Evolutionary conservation across 1,140 invertebrate species (phyloP).

Genomic region (Sitophilus oryzae): DNA sequence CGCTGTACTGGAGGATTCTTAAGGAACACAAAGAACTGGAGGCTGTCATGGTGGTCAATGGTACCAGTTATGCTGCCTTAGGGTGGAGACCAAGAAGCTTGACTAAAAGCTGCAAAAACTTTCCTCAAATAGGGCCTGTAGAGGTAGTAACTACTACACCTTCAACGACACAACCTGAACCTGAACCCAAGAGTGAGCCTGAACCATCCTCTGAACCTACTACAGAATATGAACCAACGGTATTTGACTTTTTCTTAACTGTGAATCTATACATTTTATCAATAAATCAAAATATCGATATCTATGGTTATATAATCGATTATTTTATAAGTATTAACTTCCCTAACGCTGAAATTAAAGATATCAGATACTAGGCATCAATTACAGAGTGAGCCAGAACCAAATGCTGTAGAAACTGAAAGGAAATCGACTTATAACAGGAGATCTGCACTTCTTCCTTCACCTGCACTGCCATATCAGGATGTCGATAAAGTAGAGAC

Average conservation of each 20-base stretch:
- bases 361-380: too few species aligned
- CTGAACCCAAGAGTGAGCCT: slow-evolving; percentile 34
- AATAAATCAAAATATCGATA: too few species aligned
- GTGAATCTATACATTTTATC: too few species aligned
- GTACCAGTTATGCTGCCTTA: slow-evolving; percentile 78
- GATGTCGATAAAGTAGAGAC: slow-evolving; percentile 50
- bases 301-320: too few species aligned
- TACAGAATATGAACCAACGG: slow-evolving; percentile 35
- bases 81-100: slow-evolving; percentile 73
- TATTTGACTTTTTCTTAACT: too few species aligned
- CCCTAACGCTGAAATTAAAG: too few species aligned
- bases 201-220: slow-evolving; percentile 30
- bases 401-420: slow-evolving; percentile 30
- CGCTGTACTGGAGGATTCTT: slow-evolving; percentile 76
- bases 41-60: slow-evolving; percentile 74
- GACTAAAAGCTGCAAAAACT: slow-evolving; percentile 68
- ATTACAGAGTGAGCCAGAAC: slow-evolving; percentile 19
- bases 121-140: slow-evolving; percentile 55
- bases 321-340: too few species aligned
- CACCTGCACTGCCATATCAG: slow-evolving; percentile 29
- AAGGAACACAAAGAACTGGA: slow-evolving; percentile 78
- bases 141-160: background rate
- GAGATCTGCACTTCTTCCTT: slow-evolving; percentile 41
- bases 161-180: slow-evolving; percentile 37
- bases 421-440: slow-evolving; percentile 44